These are phyloP conservation scores for Sebastes trivittatus DNA, from an alignment of 2,797 vertebrate species.

Conservation along the genomic window DNA sequence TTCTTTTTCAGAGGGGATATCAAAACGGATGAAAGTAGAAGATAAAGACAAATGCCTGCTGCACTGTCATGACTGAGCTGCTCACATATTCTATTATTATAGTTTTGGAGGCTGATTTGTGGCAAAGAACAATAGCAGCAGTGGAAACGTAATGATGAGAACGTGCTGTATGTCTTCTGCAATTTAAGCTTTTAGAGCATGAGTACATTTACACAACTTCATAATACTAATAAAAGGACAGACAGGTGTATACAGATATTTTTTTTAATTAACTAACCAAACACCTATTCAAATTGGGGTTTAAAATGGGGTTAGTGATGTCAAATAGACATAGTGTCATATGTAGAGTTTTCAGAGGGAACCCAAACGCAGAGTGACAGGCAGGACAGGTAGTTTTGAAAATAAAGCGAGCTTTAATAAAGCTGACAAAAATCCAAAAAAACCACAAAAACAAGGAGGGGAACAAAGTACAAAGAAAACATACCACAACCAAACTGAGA, in stretches of 20 bases:
- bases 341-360: no score
- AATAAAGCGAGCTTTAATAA: no score
- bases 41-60: conserved; percentile 5
- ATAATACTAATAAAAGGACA: background rate
- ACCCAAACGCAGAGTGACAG: no score
- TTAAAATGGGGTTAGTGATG: background rate
- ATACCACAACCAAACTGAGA: no score
- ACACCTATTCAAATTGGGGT: background rate
- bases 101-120: background rate
- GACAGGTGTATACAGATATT: background rate
- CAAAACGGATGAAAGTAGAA: conserved; percentile 32
- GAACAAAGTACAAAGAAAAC: no score
- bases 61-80: background rate
- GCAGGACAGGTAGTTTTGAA: no score
- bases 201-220: background rate
- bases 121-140: background rate
- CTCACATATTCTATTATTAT: background rate
- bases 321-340: background rate
- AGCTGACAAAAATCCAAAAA: no score
- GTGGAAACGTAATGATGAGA: background rate
- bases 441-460: no score
- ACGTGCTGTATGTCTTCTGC: background rate
- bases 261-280: background rate
- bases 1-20: background rate
- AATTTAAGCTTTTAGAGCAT: background rate